A percentile compares a stretch with the other conserved stretches of the same genome.
Evolutionary conservation across 2,888 invertebrate species (phyloP).

Genomic region (Drosophila melanocephala): DNA sequence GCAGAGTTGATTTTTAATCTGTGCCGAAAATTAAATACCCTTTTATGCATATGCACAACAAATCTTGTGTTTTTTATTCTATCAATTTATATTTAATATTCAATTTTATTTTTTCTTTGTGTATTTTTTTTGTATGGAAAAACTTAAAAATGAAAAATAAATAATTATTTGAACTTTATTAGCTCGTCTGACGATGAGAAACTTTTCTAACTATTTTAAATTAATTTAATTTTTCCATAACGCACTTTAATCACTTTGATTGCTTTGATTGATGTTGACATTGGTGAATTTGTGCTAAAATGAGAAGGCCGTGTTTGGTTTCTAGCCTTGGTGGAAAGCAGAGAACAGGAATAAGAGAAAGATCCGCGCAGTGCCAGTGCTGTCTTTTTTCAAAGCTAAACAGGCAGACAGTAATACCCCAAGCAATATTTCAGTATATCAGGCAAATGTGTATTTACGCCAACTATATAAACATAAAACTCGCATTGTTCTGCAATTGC

Average conservation of each 20-base stretch:
- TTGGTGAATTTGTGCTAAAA: background rate
- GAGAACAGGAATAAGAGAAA: background rate
- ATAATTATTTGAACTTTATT: too few species aligned
- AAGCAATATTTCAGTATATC: background rate
- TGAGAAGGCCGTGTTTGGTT: background rate
- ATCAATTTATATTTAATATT: background rate
- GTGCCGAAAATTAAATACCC: background rate
- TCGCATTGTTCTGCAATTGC: slow-evolving; percentile 23
- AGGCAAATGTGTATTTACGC: background rate
- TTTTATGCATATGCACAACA: background rate
- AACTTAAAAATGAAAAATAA: too few species aligned
- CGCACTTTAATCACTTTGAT: too few species aligned
- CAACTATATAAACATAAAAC: slow-evolving; percentile 7
- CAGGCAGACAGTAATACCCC: background rate
- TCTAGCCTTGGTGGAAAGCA: background rate
- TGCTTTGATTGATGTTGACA: too few species aligned
- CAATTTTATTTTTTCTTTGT: background rate
- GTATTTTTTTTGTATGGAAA: too few species aligned
- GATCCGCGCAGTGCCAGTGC: background rate
- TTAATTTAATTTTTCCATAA: too few species aligned
- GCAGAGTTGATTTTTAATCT: background rate
- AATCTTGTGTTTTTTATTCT: background rate
- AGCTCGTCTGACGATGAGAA: too few species aligned
- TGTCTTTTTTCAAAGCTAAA: background rate
- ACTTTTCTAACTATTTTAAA: too few species aligned